phyloP scores from a whole-genome alignment of 2,113 vertebrate genomes.

The Scolopax mira region DNA sequence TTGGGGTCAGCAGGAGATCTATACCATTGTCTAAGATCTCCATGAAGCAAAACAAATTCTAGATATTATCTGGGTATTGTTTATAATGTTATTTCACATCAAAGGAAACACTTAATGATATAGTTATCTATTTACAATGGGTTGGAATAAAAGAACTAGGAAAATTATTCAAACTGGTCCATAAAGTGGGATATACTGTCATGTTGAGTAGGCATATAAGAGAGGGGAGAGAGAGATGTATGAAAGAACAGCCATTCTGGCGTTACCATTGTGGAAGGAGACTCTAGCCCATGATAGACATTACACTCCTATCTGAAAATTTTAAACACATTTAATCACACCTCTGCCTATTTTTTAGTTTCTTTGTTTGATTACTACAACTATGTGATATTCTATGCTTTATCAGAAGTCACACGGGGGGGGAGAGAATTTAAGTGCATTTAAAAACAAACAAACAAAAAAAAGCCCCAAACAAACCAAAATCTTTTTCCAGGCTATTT shows the following conservation, averaged over 20 bases:
- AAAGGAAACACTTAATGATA: background rate
- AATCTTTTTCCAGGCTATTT: background rate
- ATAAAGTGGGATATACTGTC: background rate
- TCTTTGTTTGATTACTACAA: background rate
- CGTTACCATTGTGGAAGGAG: background rate
- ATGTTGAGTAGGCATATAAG: background rate
- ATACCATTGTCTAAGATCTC: background rate
- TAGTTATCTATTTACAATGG: background rate
- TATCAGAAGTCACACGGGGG: background rate
- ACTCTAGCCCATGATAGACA: rapidly evolving
- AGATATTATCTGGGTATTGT: background rate
- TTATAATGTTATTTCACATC: background rate
- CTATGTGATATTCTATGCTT: background rate
- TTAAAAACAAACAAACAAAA: background rate
- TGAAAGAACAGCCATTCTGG: background rate
- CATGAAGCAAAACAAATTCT: background rate
- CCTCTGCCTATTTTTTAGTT: background rate
- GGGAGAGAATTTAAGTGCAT: background rate
- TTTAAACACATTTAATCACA: background rate
- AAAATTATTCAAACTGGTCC: background rate
- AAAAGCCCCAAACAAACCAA: background rate
- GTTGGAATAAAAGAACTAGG: background rate
- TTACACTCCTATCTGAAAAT: background rate
- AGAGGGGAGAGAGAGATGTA: background rate
- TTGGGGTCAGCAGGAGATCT: background rate